Percentiles rank a stretch among this genome's conserved stretches.
phyloP scores from a whole-genome alignment of 1,140 invertebrate species.

The Drosophila triauraria region DNA sequence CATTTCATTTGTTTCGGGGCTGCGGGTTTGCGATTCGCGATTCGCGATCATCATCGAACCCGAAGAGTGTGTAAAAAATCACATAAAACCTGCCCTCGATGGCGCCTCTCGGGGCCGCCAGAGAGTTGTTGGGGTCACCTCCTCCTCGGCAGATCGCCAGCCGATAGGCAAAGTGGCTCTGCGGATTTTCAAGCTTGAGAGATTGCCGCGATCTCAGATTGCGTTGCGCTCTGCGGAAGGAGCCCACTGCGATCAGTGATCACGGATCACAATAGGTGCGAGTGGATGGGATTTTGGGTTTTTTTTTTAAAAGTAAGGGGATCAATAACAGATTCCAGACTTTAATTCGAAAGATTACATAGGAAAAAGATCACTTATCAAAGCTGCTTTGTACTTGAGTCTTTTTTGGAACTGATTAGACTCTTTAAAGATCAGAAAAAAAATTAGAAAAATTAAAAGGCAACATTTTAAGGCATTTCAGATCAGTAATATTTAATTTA shows the following conservation, averaged over 20 bases:
- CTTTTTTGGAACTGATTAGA: no score
- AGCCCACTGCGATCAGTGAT: conserved; percentile 8
- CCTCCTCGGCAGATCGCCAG: not conserved
- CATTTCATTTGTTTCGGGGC: conserved; percentile 59
- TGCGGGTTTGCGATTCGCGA: conserved; percentile 15
- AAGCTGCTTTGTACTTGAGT: no score
- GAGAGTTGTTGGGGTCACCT: not conserved
- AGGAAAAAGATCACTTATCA: no score
- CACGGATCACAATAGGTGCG: conserved; percentile 4
- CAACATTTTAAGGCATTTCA: no score
- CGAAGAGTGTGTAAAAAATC: conserved; percentile 73
- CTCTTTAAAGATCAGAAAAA: no score
- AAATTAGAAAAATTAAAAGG: no score
- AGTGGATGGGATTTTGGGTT: no score
- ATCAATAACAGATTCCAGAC: no score
- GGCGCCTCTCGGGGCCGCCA: conserved; percentile 54
- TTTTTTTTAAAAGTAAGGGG: no score
- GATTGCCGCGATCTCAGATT: conserved; percentile 11
- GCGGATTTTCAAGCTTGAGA: conserved; percentile 23
- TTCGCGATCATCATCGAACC: conserved; percentile 36
- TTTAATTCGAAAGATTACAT: no score
- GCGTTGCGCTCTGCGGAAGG: not conserved
- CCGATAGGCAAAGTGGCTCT: conserved; percentile 6
- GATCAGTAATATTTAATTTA: no score
- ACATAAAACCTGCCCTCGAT: conserved; percentile 79